These are phyloP conservation scores for Drosophila hawaiiensis DNA, from an alignment of 2,888 invertebrate genomes.

Conservation along the genomic window DNA sequence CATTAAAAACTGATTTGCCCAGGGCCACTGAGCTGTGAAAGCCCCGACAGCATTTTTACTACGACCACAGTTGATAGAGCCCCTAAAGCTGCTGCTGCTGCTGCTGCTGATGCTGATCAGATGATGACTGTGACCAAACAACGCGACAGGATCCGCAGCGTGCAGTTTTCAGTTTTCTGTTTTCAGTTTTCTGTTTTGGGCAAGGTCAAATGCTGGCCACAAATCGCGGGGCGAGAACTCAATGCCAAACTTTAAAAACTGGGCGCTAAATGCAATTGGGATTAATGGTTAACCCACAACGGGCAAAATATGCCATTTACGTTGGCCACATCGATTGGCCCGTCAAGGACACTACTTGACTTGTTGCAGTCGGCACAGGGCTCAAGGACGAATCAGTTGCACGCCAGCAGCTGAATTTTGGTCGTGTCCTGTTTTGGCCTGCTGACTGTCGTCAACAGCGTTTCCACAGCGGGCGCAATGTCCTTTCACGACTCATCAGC, in stretches of 20 bases:
- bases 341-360: slow-evolving; percentile 34
- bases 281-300: slow-evolving; percentile 73
- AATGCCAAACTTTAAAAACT: slow-evolving; percentile 39
- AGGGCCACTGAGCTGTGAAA: slow-evolving; percentile 73
- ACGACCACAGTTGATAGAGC: slow-evolving; percentile 14
- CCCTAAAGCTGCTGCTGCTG: slow-evolving; percentile 8
- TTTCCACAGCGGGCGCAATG: slow-evolving; percentile 70
- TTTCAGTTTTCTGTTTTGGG: slow-evolving; percentile 2
- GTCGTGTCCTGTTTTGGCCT: slow-evolving; percentile 40
- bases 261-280: slow-evolving; percentile 32
- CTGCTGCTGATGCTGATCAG: slow-evolving; percentile 15
- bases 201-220: slow-evolving; percentile 72
- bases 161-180: not conserved
- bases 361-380: not conserved
- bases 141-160: slow-evolving; percentile 48
- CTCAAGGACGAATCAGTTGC: slow-evolving; percentile 21
- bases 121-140: slow-evolving; percentile 63
- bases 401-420: slow-evolving; percentile 24
- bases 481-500: slow-evolving; percentile 69
- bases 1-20: slow-evolving; percentile 45
- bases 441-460: slow-evolving; percentile 58
- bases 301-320: slow-evolving; percentile 76
- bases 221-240: slow-evolving; percentile 34
- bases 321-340: slow-evolving; percentile 63
- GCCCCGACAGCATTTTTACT: slow-evolving; percentile 5